These are phyloP conservation scores for Drosophila varians DNA, from an alignment of 1,140 invertebrate genomes.

Conservation along the genomic window DNA sequence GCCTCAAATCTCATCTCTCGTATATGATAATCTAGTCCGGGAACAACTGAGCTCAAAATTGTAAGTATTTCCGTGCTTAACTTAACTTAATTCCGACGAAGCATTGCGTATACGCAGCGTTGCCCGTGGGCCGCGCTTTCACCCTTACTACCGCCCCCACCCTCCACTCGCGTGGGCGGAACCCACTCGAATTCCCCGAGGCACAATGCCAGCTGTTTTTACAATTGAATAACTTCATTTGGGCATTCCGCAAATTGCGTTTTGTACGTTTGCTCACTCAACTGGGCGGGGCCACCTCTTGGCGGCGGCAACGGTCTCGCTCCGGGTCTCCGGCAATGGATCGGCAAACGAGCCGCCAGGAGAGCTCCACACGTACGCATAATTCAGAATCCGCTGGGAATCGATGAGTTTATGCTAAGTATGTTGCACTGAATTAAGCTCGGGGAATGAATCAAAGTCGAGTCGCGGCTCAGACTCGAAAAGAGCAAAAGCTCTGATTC, in stretches of 20 bases:
- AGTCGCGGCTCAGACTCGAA: not conserved
- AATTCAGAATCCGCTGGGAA: slow-evolving; percentile 39
- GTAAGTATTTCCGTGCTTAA: slow-evolving; percentile 48
- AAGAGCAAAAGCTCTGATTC: not conserved
- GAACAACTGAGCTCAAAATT: slow-evolving; percentile 34
- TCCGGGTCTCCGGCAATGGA: slow-evolving; percentile 26
- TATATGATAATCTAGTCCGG: slow-evolving; percentile 39
- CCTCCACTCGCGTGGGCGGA: slow-evolving; percentile 11
- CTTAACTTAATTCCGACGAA: slow-evolving; percentile 45
- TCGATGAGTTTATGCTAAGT: slow-evolving; percentile 52
- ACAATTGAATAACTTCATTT: slow-evolving; percentile 79
- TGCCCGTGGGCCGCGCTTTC: slow-evolving; percentile 7
- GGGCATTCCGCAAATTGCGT: slow-evolving; percentile 66
- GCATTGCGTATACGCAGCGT: slow-evolving; percentile 63
- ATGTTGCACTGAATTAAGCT: slow-evolving; percentile 33
- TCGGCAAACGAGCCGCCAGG: slow-evolving; percentile 29
- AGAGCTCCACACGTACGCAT: slow-evolving; percentile 32
- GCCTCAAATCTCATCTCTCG: slow-evolving; percentile 34
- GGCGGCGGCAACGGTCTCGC: slow-evolving; percentile 1
- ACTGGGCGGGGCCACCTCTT: slow-evolving; percentile 15
- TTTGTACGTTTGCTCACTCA: slow-evolving; percentile 39
- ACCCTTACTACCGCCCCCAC: slow-evolving; percentile 4
- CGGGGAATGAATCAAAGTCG: slow-evolving; percentile 20
- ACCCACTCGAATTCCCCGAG: slow-evolving; percentile 51
- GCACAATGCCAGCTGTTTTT: slow-evolving; percentile 75